Evolutionary conservation across 2,113 vertebrate species (phyloP), one percentile per base, ranked within the genome.

Genomic region (Hippocampus abdominalis): DNA sequence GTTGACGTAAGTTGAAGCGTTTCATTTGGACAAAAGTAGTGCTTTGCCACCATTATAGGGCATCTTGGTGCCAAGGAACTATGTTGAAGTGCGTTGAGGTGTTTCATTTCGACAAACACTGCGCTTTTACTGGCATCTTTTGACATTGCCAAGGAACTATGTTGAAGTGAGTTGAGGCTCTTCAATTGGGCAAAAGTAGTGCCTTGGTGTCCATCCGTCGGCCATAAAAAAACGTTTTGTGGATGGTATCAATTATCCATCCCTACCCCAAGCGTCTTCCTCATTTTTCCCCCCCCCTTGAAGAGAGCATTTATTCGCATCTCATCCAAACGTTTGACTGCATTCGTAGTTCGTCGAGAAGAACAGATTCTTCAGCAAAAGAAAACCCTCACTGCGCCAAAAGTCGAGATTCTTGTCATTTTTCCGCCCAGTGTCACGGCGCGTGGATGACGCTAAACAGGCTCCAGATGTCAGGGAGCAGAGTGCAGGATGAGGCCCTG

Each of bases 391-490:
- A 16, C 16, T 20, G 29, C 32, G 7, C 32, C 36, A 0, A 13
- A 65, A 75, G 44, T 51, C 54, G 71, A 63, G 51, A 76, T 77
- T 70, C 64, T 48, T 65, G 69, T 79, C 77, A 86, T 80, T 83
- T 85, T 87, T 81, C 71, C 48, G 60, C 66, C 76, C 74, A 71
- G 82, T 86, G 88, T 88, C 83, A 85, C 78, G 72, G 77, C 77
- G 78, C 46, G 79, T 69, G 77, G 75, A 77, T 79, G 81, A 89
- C 51, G 70, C 80, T 88, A 84, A 91, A 91, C 88, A 89, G 83
- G 80, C 87, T 91, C 89, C 89, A 91, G 88, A 91, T 91, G 89
- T 90, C 72, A 77, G 77, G 76, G 81, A 73, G 64, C 64, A 21
- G 56, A 74, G 80, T 66, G 78, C 73, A 64, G 72, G 73, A 72